Conservation (phyloP, 2,797 vertebrate species). For the Novumbra hubbsi region DNA sequence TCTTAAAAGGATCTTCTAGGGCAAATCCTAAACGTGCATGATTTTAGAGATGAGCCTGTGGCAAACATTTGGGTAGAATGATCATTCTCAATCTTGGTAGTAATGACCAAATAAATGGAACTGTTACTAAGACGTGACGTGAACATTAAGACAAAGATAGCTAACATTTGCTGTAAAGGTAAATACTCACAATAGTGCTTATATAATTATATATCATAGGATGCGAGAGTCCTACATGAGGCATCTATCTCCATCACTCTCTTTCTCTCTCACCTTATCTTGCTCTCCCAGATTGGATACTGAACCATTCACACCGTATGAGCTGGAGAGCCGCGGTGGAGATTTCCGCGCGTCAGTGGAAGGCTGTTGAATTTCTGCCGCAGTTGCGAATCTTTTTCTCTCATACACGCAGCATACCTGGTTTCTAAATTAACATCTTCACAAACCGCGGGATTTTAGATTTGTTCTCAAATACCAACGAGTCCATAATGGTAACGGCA, state of each 20-base stretch:
- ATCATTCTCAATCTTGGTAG: too few relatives aligned
- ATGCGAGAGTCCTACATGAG: too few relatives aligned
- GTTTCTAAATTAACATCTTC: background rate
- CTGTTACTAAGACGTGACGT: too few relatives aligned
- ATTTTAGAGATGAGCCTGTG: too few relatives aligned
- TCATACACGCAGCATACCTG: background rate
- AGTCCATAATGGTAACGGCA: background rate
- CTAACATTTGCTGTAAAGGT: too few relatives aligned
- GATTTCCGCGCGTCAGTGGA: constrained; percentile 7
- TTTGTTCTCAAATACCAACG: background rate
- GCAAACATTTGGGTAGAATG: too few relatives aligned
- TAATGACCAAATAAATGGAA: too few relatives aligned
- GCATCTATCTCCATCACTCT: background rate
- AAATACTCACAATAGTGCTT: too few relatives aligned
- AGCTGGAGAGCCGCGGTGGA: background rate
- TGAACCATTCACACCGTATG: background rate
- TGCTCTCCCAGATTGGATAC: background rate
- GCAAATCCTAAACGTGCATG: too few relatives aligned
- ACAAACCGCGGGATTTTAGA: background rate
- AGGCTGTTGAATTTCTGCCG: background rate
- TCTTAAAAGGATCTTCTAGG: too few relatives aligned
- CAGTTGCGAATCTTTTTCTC: background rate
- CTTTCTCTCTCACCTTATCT: constrained; percentile 2
- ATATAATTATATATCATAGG: too few relatives aligned
- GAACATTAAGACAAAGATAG: too few relatives aligned